These are phyloP conservation scores for Sebastolobus alascanus DNA, from an alignment of 2,797 vertebrate genomes.

Conservation along the genomic window DNA sequence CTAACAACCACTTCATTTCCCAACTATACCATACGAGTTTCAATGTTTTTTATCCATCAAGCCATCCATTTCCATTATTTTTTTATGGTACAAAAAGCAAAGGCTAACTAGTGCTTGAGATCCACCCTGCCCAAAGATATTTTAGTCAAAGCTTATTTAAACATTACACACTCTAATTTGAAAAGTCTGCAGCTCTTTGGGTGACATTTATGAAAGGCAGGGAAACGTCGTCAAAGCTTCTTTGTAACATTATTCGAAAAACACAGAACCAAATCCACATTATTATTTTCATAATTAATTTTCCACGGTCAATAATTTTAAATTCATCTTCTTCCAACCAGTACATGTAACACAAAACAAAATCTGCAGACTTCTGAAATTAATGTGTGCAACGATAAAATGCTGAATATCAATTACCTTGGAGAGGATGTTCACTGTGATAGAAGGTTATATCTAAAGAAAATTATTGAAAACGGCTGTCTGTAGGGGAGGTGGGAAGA, in stretches of 20 bases:
- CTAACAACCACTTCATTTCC: slow-evolving; percentile 8
- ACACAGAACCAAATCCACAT: neutral
- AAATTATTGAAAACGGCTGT: neutral
- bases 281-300: neutral
- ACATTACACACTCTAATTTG: neutral
- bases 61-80: neutral
- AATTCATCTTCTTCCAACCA: too few relatives aligned
- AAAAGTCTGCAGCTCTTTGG: slow-evolving; percentile 6
- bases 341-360: neutral
- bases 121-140: neutral
- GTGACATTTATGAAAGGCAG: neutral
- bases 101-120: neutral
- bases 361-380: neutral
- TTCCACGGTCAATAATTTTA: too few relatives aligned
- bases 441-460: neutral
- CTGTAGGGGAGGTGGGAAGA: neutral
- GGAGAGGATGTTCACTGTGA: slow-evolving; percentile 2
- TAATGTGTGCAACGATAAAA: neutral
- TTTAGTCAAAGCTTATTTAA: neutral
- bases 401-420: neutral
- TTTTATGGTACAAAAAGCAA: slow-evolving; percentile 12
- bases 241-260: neutral
- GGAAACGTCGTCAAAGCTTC: neutral
- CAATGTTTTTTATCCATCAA: neutral
- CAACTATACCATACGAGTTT: neutral